These are phyloP conservation scores for Fulica atra DNA, from an alignment of 2,113 vertebrate genomes.

Conservation along the genomic window DNA sequence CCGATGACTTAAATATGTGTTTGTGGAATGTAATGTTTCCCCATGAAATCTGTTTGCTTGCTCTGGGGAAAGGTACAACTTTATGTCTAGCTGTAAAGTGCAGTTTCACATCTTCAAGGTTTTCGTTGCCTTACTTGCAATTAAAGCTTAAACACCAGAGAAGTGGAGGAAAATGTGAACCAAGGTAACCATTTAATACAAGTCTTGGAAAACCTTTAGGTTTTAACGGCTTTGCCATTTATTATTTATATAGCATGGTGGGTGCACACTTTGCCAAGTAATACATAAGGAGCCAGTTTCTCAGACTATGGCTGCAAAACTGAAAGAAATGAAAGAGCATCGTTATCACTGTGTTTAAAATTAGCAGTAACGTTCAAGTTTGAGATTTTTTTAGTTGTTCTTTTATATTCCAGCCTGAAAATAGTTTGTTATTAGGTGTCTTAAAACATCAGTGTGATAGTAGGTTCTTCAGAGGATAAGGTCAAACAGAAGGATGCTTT, in stretches of 20 bases:
- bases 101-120: background rate
- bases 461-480: background rate
- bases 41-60: background rate
- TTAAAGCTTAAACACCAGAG: background rate
- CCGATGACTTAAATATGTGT: background rate
- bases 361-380: background rate
- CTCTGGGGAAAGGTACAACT: background rate
- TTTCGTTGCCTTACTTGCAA: background rate
- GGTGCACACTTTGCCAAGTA: background rate
- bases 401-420: background rate
- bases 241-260: slow-evolving; percentile 32
- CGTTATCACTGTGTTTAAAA: background rate
- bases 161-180: background rate
- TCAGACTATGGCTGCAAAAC: slow-evolving; percentile 11
- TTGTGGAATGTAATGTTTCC: background rate
- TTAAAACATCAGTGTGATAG: background rate
- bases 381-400: slow-evolving; percentile 20
- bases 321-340: background rate
- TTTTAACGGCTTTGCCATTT: slow-evolving; percentile 35
- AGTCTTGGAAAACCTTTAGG: background rate
- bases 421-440: background rate
- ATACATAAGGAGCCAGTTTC: background rate
- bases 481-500: background rate
- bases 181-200: background rate
- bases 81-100: background rate